These are phyloP conservation scores for Thaumetopoea pityocampa DNA, from an alignment of 1,140 invertebrate species.

Conservation along the genomic window DNA sequence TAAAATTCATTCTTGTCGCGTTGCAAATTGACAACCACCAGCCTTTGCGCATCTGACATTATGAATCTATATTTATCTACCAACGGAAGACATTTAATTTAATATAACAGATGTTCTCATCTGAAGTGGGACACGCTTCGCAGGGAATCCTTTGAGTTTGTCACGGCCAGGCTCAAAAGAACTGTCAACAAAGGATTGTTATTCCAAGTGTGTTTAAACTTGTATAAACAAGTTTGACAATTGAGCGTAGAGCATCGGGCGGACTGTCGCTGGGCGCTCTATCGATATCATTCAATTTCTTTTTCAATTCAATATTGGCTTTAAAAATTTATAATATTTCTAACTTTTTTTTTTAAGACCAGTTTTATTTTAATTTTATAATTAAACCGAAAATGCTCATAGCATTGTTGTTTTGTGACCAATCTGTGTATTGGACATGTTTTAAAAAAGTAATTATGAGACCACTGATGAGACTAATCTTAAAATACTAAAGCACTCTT, in stretches of 20 bases:
- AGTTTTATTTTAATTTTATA: too few relatives aligned
- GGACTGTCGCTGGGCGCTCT: too few relatives aligned
- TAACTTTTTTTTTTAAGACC: background rate
- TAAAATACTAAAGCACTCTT: too few relatives aligned
- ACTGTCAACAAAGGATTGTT: conserved; percentile 61
- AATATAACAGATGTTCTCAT: conserved; percentile 48
- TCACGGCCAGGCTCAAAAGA: conserved; percentile 51
- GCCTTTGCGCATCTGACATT: conserved; percentile 12
- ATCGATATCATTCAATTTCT: background rate
- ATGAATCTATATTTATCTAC: conserved; percentile 25
- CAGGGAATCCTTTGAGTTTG: conserved; percentile 57
- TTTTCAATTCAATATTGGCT: background rate
- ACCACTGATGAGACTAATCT: too few relatives aligned
- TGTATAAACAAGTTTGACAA: conserved; percentile 58
- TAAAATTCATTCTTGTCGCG: background rate
- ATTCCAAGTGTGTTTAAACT: conserved; percentile 57
- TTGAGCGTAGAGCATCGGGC: conserved; percentile 30
- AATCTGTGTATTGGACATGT: too few relatives aligned
- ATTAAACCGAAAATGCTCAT: too few relatives aligned
- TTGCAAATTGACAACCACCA: conserved; percentile 6
- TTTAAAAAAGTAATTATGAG: too few relatives aligned
- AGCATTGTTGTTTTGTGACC: too few relatives aligned
- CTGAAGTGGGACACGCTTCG: conserved; percentile 41
- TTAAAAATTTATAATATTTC: background rate
- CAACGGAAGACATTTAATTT: conserved; percentile 38